Evolutionary conservation across 2,888 invertebrate genomes (phyloP).

Genomic region (Nomada lathburiana): DNA sequence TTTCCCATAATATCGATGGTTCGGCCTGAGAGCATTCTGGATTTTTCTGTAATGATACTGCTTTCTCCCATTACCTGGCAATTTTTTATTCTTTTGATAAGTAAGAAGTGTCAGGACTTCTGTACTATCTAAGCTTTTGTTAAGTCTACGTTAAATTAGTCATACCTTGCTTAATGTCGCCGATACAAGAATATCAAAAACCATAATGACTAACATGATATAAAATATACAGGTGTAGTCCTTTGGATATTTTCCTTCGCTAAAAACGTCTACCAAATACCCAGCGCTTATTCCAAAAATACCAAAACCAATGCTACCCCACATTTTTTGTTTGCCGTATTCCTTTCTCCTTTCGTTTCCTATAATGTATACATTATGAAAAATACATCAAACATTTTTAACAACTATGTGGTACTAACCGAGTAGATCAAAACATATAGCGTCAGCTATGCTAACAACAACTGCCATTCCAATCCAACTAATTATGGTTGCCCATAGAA

Average conservation of each 20-base stretch:
- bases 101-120: constrained; percentile 57
- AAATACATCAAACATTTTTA: not conserved
- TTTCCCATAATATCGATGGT: constrained; percentile 79
- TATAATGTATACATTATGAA: constrained; percentile 79
- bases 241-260: constrained; percentile 88
- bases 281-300: constrained; percentile 91
- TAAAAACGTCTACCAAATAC: constrained; percentile 90
- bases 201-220: constrained; percentile 88
- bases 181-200: constrained; percentile 89
- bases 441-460: constrained; percentile 94
- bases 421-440: constrained; percentile 94
- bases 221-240: constrained; percentile 93
- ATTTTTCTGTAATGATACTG: constrained; percentile 72
- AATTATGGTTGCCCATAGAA: constrained; percentile 90
- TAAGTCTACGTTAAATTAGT: not conserved
- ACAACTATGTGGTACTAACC: constrained; percentile 85
- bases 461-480: constrained; percentile 95
- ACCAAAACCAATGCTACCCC: constrained; percentile 96
- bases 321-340: constrained; percentile 94
- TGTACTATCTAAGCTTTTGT: constrained; percentile 24
- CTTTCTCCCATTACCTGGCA: constrained; percentile 71
- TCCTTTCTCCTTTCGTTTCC: constrained; percentile 88
- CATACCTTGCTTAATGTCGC: constrained; percentile 86
- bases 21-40: constrained; percentile 69
- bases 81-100: constrained; percentile 65